phyloP scores from a whole-genome alignment of 2,113 vertebrate genomes.

The Cnemophilus loriae region DNA sequence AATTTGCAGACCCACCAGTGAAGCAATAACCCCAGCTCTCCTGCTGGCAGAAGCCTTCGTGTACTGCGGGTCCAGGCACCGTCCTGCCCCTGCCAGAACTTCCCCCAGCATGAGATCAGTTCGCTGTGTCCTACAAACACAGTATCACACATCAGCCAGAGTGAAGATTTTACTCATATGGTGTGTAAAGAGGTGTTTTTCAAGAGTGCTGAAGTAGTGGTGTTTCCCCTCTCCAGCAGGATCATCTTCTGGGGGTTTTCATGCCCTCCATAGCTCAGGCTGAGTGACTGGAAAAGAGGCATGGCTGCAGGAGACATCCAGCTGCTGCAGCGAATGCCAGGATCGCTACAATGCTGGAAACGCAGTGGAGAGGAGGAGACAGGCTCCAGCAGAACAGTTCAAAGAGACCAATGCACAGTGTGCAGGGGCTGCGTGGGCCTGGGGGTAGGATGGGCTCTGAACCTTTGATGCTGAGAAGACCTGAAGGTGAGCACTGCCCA shows the following conservation, averaged over 20 bases:
- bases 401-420: accelerated
- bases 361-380: background rate
- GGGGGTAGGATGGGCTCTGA: background rate
- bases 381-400: background rate
- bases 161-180: accelerated
- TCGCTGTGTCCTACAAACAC: accelerated
- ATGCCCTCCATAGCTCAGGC: background rate
- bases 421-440: background rate
- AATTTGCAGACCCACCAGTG: background rate
- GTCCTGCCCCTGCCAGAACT: background rate
- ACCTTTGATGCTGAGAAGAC: background rate
- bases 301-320: background rate
- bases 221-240: background rate
- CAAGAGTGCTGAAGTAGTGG: background rate
- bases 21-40: background rate
- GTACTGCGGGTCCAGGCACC: accelerated
- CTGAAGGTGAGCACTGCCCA: background rate
- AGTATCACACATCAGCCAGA: background rate
- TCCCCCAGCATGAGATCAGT: accelerated
- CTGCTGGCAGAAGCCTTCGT: accelerated
- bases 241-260: background rate
- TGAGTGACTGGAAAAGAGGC: background rate
- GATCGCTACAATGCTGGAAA: background rate
- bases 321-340: background rate
- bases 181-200: background rate